Percentiles rank a stretch among this genome's conserved stretches.
Conservation (phyloP, 2,888 invertebrate species). For the Acronicta aceris region DNA sequence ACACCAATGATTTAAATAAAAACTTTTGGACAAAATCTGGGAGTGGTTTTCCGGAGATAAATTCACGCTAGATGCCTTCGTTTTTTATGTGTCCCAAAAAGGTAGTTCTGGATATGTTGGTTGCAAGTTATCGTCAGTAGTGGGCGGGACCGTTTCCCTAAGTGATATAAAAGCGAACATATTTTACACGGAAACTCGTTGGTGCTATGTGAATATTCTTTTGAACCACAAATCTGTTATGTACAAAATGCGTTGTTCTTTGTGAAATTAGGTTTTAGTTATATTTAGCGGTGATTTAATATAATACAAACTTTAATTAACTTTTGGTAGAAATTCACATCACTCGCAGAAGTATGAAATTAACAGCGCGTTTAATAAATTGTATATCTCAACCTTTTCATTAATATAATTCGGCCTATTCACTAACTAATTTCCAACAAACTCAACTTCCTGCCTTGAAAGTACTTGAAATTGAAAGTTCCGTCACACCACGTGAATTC, state of each 20-base stretch:
- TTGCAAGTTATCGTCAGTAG: slow-evolving; percentile 17
- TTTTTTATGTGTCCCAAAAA: slow-evolving; percentile 20
- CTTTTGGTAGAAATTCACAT: neutral
- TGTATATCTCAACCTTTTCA: neutral
- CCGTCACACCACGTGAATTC: slow-evolving; percentile 8
- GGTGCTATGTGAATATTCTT: neutral
- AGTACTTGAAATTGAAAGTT: slow-evolving; percentile 7
- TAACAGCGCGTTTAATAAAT: neutral
- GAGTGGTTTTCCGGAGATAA: slow-evolving; percentile 23
- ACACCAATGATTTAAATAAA: slow-evolving; percentile 41
- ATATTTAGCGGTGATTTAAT: no score
- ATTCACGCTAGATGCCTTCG: slow-evolving; percentile 18
- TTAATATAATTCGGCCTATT: neutral
- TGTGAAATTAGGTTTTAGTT: neutral
- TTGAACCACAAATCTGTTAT: neutral
- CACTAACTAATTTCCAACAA: slow-evolving; percentile 6
- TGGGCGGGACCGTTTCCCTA: slow-evolving; percentile 9
- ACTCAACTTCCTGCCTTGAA: neutral
- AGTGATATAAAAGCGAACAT: slow-evolving; percentile 23
- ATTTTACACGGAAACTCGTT: slow-evolving; percentile 15
- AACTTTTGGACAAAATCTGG: slow-evolving; percentile 13
- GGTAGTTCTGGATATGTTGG: slow-evolving; percentile 15
- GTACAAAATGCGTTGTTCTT: no score
- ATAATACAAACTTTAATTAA: no score
- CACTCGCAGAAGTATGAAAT: neutral